Conservation (phyloP, 2,888 invertebrate genomes). For the Andrena flavipes region DNA sequence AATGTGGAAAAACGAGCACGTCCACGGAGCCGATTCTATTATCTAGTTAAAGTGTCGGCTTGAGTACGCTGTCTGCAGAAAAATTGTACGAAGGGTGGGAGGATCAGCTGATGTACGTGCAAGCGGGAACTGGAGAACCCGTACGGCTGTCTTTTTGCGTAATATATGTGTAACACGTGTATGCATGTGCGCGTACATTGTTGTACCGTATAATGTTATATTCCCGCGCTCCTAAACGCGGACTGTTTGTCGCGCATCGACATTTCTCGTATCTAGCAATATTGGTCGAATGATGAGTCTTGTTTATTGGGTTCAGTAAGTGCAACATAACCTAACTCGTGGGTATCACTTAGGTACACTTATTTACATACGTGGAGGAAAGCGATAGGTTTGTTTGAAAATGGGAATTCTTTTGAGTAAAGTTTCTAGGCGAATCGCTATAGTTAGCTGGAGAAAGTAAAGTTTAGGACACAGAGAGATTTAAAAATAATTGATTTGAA, state of each 20-base stretch:
- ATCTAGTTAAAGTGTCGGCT: constrained; percentile 61
- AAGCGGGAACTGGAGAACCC: constrained; percentile 31
- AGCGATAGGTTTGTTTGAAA: too few relatives aligned
- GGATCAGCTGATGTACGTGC: constrained; percentile 68
- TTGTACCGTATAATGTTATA: not conserved
- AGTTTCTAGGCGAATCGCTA: too few relatives aligned
- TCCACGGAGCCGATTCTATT: constrained; percentile 56
- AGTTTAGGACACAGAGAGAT: too few relatives aligned
- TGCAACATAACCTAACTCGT: constrained; percentile 29
- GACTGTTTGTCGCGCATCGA: not conserved
- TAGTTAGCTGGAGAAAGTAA: too few relatives aligned
- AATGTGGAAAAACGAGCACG: constrained; percentile 56
- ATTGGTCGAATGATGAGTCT: not conserved
- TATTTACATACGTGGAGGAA: too few relatives aligned
- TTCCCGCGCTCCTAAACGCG: not conserved
- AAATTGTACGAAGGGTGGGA: constrained; percentile 46
- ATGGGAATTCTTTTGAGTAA: too few relatives aligned
- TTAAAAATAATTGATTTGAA: too few relatives aligned
- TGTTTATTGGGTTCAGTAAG: not conserved
- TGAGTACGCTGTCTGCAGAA: constrained; percentile 48
- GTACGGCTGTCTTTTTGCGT: constrained; percentile 5
- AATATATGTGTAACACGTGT: not conserved
- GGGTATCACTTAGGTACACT: not conserved
- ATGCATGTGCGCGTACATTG: not conserved
- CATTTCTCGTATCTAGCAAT: not conserved